Conservation (phyloP, 2,113 vertebrate genomes). For the Centropristis striata region DNA sequence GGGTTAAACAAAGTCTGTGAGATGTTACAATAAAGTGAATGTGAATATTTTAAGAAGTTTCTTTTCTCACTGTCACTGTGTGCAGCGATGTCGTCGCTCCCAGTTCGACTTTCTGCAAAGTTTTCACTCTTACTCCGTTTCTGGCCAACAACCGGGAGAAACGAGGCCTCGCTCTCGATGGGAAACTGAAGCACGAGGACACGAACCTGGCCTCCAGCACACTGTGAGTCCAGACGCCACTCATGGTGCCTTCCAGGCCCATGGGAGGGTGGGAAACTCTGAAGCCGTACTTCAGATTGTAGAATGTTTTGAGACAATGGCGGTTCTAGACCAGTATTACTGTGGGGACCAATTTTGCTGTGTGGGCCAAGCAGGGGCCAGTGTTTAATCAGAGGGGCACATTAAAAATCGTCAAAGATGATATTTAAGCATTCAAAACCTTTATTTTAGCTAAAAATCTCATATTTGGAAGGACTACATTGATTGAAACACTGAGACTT, state of each 20-base stretch:
- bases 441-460: no score
- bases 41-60: background rate
- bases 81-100: constrained; percentile 93
- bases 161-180: constrained; percentile 93
- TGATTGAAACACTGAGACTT: no score
- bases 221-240: constrained; percentile 85
- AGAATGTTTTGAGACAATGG: background rate
- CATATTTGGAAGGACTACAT: no score
- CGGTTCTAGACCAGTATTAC: no score
- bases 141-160: constrained; percentile 97
- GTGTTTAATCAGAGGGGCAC: no score
- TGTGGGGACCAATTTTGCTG: no score
- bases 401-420: no score
- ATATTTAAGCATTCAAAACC: no score
- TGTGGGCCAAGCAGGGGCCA: no score
- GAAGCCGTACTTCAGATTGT: background rate
- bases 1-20: no score
- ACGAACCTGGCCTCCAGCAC: constrained; percentile 98
- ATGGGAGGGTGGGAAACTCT: background rate
- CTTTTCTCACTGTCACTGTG: background rate
- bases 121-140: constrained; percentile 95
- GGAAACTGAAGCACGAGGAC: constrained; percentile 97
- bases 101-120: constrained; percentile 95
- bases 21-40: no score
- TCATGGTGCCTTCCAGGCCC: background rate